A percentile compares a stretch with the other conserved stretches of the same genome.
phyloP scores from a whole-genome alignment of 1,140 invertebrate genomes.

The Meloidogyne chitwoodi region DNA sequence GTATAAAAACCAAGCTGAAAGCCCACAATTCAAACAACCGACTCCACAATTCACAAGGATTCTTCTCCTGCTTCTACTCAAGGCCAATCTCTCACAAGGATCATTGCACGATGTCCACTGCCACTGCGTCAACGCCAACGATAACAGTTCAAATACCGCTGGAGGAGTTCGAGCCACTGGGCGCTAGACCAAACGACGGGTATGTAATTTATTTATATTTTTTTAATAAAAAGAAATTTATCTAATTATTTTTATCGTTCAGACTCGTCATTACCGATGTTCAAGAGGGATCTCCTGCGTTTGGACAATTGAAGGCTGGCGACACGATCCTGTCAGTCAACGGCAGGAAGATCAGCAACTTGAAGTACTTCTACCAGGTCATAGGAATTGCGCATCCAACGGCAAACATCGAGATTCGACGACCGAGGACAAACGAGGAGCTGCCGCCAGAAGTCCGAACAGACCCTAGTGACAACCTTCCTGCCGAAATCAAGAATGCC shows the following conservation, averaged over 20 bases:
- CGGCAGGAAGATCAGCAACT: background rate
- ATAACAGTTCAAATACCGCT: background rate
- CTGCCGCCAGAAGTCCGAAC: background rate
- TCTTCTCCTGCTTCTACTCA: background rate
- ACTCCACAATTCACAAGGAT: conserved; percentile 11
- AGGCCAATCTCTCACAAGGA: background rate
- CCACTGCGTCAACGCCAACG: background rate
- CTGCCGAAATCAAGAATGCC: background rate
- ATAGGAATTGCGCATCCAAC: background rate
- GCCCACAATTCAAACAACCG: background rate
- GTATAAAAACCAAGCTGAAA: background rate
- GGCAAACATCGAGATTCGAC: background rate
- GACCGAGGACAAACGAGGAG: background rate
- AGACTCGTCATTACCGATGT: background rate
- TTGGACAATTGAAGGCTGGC: background rate
- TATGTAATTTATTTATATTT: background rate
- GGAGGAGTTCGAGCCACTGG: background rate
- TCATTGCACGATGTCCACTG: background rate
- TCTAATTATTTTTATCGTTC: background rate
- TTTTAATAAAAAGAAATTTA: background rate
- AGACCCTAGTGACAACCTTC: background rate
- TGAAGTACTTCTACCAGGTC: background rate
- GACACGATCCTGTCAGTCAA: background rate
- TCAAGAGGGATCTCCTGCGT: background rate
- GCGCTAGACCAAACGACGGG: background rate